These are phyloP conservation scores for Epinephelus lanceolatus DNA, from an alignment of 2,113 vertebrate species.

Conservation along the genomic window DNA sequence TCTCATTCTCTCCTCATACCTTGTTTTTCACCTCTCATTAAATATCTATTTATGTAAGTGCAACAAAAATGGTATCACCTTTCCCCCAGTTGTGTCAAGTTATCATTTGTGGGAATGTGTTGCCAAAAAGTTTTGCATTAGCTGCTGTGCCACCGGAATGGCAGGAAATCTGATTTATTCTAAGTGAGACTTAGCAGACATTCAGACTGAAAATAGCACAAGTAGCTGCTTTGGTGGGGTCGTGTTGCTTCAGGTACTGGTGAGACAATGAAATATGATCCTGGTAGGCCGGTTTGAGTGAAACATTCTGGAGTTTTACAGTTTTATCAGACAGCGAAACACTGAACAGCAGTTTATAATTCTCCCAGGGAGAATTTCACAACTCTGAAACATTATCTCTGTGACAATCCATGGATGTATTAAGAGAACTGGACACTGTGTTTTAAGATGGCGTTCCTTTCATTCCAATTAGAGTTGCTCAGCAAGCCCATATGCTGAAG, in stretches of 20 bases:
- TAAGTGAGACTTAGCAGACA: constrained; percentile 1
- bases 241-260: constrained; percentile 8
- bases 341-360: background rate
- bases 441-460: too few relatives aligned
- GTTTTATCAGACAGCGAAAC: background rate
- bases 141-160: background rate
- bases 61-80: constrained; percentile 37
- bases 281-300: background rate
- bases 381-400: background rate
- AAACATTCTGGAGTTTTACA: constrained; percentile 2
- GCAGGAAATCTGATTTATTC: constrained; percentile 32
- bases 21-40: constrained; percentile 55
- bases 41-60: constrained; percentile 53
- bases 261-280: constrained; percentile 37
- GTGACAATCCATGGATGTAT: background rate
- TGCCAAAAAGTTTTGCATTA: constrained; percentile 31
- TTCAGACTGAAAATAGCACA: constrained; percentile 36
- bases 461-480: too few relatives aligned
- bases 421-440: background rate
- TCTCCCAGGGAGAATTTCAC: background rate
- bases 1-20: constrained; percentile 33
- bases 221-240: constrained; percentile 9
- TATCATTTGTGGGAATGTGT: constrained; percentile 15
- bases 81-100: constrained; percentile 15
- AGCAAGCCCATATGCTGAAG: too few relatives aligned